Conservation (phyloP, 2,797 vertebrate genomes). For the Neosilurus mollespiculum region DNA sequence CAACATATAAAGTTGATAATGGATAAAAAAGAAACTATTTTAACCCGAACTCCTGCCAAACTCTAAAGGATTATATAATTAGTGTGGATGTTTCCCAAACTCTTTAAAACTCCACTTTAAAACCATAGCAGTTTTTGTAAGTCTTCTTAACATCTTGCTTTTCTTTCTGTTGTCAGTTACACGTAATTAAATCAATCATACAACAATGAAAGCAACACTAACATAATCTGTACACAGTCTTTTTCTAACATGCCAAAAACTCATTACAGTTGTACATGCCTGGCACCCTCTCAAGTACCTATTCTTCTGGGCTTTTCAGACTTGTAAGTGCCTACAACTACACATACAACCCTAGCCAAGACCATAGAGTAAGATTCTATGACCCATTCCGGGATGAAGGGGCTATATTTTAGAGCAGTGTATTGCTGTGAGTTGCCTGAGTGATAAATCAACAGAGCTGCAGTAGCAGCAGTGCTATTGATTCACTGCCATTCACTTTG, state of each 20-base stretch:
- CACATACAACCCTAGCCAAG: constrained; percentile 20
- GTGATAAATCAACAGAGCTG: constrained; percentile 15
- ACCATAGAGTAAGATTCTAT: constrained; percentile 13
- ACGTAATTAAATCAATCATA: constrained; percentile 16
- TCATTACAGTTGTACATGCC: background rate
- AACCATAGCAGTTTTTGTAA: background rate
- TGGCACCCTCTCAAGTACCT: constrained; percentile 11
- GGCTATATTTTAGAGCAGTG: background rate
- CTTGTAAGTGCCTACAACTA: constrained; percentile 5
- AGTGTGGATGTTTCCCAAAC: background rate
- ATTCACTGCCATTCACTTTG: constrained; percentile 26
- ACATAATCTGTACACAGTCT: background rate
- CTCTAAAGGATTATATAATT: constrained; percentile 2
- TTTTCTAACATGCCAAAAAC: background rate
- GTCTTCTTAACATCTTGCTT: constrained; percentile 8
- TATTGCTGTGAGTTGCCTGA: constrained; percentile 21
- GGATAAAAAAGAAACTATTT: too few species aligned
- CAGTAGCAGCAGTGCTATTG: constrained; percentile 13
- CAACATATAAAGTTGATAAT: constrained; percentile 24
- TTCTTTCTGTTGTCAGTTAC: constrained; percentile 26
- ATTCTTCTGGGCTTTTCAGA: constrained; percentile 8
- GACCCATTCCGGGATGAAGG: background rate
- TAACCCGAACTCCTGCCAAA: background rate
- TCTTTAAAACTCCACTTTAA: background rate
- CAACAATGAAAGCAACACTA: background rate